Evolutionary conservation across 2,797 vertebrate genomes (phyloP), one percentile per base, ranked within the genome.

Genomic region (Buceros bicornis): DNA sequence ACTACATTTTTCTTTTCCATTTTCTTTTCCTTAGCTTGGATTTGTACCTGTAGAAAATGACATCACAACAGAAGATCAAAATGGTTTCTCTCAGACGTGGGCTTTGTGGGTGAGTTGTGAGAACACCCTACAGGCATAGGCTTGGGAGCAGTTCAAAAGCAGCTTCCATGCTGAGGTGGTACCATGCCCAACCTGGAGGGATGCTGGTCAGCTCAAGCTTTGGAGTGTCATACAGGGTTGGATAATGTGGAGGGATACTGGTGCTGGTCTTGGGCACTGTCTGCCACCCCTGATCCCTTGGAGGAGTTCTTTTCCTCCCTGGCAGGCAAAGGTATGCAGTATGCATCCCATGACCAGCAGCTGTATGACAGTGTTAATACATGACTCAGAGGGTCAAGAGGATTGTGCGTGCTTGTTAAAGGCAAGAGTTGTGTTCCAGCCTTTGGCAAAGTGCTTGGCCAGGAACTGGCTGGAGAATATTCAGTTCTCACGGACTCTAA

Each of bases 171-270:
- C 22, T 47, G n/a, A 48, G 50, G 33, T 22, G 33, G 48, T 42
- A 31, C 61, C n/a, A 8, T 37, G 73, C 11, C 8, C 29, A 29
- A 2, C 22, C 21, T 3, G 11, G 14, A 71, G 14, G 18, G 47
- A 45, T 56, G 57, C 40, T 56, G 64, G 21, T 51, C 48, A 16
- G 2, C 4, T 28, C 31, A 25, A 74, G 21, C 25, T 61, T 35
- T 0, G 2, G 12, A 56, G 22, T 1, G 2, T 0, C 5, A 51
- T 18, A 20, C 4, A 14, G 16, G 37, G 12, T 8, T 4, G 29
- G 37, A 18, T 4, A 21, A 48, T 4, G 13, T 1, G 3, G 16
- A 16, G 15, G 13, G n/a, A 11, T 45, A 19, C 29, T n/a, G 4
- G 3, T 35, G 37, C 29, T 42, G 25, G 43, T 11, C 9, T 48